These are phyloP conservation scores for Dyspetes luteomarginatus DNA, from an alignment of 2,888 invertebrate species.

Conservation along the genomic window DNA sequence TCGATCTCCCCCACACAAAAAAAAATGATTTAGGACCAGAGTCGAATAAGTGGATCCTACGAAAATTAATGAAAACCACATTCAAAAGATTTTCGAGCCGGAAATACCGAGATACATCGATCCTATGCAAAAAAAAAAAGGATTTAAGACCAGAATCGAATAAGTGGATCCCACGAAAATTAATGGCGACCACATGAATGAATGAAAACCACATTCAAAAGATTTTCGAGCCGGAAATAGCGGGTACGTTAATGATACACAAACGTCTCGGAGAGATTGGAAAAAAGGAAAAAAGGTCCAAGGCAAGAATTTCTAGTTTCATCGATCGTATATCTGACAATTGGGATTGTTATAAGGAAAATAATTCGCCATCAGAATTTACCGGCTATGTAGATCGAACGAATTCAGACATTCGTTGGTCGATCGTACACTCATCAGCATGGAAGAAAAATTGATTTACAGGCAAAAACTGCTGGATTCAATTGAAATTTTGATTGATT, in stretches of 20 bases:
- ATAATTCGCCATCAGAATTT: background rate
- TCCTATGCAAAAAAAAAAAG: no score
- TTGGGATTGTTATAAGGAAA: background rate
- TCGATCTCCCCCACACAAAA: no score
- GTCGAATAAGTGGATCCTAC: background rate
- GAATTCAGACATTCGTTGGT: no score
- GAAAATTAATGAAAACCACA: background rate
- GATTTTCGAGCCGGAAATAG: no score
- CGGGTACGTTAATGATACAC: no score
- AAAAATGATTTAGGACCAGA: background rate
- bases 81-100: background rate
- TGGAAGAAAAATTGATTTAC: background rate
- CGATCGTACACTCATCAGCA: background rate
- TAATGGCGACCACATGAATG: no score
- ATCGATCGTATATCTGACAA: background rate
- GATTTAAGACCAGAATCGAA: no score
- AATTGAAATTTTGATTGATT: no score
- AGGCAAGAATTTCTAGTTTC: background rate
- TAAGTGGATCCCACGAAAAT: no score
- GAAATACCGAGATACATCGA: slow-evolving; percentile 9
- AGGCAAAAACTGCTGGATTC: slow-evolving; percentile 13
- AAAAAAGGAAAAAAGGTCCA: background rate
- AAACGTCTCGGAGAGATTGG: background rate
- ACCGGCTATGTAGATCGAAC: no score
- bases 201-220: no score